These are phyloP conservation scores for Zaprionus davidi DNA, from an alignment of 1,140 invertebrate species.

Conservation along the genomic window DNA sequence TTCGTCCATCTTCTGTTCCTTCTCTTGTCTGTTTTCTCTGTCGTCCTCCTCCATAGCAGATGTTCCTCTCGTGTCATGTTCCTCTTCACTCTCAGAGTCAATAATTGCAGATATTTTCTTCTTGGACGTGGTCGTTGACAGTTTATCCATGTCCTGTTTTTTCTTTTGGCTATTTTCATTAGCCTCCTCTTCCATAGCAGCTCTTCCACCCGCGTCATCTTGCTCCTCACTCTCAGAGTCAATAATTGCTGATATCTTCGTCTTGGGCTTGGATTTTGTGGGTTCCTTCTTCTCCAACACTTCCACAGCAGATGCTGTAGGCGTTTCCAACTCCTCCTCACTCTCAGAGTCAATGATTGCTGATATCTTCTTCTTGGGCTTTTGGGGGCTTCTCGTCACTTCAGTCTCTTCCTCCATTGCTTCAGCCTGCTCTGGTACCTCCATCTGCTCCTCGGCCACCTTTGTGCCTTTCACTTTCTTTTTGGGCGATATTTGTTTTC, in stretches of 20 bases:
- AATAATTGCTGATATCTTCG: slow-evolving; percentile 27
- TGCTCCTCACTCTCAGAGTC: slow-evolving; percentile 33
- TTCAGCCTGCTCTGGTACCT: background rate
- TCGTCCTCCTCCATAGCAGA: background rate
- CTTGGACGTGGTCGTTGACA: background rate
- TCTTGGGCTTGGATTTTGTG: slow-evolving; percentile 6
- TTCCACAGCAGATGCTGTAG: background rate
- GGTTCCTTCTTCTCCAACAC: too few relatives aligned
- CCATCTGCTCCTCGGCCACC: slow-evolving; percentile 12
- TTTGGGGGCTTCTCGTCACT: background rate
- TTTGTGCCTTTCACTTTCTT: slow-evolving; percentile 12
- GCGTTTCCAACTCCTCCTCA: slow-evolving; percentile 2
- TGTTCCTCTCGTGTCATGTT: background rate
- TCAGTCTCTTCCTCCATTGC: background rate
- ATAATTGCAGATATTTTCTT: slow-evolving; percentile 55
- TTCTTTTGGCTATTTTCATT: background rate
- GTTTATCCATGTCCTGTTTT: background rate
- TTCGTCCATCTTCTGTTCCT: background rate
- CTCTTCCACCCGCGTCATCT: background rate
- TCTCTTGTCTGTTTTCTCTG: background rate
- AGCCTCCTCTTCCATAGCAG: background rate
- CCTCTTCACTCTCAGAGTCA: slow-evolving; percentile 58
- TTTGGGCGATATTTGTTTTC: slow-evolving; percentile 32
- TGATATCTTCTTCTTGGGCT: slow-evolving; percentile 21
- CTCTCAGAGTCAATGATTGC: slow-evolving; percentile 38